Evolutionary conservation across 2,113 vertebrate genomes (phyloP).

Genomic region (Orientallactaga bullata): DNA sequence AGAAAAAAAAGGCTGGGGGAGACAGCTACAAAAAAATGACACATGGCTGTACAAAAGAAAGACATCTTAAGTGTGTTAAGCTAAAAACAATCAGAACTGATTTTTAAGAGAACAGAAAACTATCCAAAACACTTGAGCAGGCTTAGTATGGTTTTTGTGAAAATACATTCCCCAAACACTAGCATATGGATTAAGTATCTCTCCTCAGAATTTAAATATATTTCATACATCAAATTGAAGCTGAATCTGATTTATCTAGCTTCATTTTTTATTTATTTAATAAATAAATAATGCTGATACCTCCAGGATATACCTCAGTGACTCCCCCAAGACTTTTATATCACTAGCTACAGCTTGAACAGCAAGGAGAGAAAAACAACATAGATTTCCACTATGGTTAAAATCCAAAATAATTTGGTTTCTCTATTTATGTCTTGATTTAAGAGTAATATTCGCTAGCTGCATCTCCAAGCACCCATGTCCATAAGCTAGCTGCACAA

Average conservation of each 20-base stretch:
- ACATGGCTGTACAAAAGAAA: too few relatives aligned
- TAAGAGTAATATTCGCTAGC: neutral
- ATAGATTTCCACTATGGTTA: neutral
- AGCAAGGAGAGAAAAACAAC: neutral
- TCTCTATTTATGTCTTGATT: slow-evolving; percentile 44
- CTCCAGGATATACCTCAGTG: slow-evolving; percentile 64
- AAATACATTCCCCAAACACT: slow-evolving; percentile 44
- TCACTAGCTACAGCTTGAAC: slow-evolving; percentile 38
- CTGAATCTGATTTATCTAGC: slow-evolving; percentile 62
- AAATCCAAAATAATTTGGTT: slow-evolving; percentile 32
- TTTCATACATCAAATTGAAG: slow-evolving; percentile 53
- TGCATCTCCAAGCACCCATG: neutral
- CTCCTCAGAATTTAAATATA: slow-evolving; percentile 69
- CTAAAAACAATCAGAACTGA: too few relatives aligned
- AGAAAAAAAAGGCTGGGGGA: too few relatives aligned
- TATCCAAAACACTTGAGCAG: neutral
- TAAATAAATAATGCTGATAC: slow-evolving; percentile 78
- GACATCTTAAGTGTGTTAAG: too few relatives aligned
- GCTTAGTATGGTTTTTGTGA: slow-evolving; percentile 5
- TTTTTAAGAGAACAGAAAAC: slow-evolving; percentile 24
- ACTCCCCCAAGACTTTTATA: slow-evolving; percentile 27
- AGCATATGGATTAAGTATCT: neutral
- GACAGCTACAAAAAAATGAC: too few relatives aligned
- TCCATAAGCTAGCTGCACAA: slow-evolving; percentile 5
- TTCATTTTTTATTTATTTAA: slow-evolving; percentile 78